Evolutionary conservation across 1,140 invertebrate genomes (phyloP), one percentile per base, ranked within the genome.

Genomic region (Homalodisca vitripennis): DNA sequence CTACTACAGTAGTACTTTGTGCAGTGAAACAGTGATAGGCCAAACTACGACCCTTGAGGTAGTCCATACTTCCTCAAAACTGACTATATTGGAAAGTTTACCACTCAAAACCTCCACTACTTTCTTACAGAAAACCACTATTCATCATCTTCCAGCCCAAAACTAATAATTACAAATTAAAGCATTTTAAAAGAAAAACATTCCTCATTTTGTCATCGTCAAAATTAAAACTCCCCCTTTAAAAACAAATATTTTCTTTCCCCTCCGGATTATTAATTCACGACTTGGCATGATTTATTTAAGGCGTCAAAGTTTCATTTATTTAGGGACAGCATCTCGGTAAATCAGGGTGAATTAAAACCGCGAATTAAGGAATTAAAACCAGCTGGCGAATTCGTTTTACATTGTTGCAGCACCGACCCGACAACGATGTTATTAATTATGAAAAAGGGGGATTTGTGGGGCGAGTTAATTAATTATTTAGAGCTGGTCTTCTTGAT

Each of bases 311-410:
- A 60, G 24, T 22, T 60, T 60, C 55, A 60, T 60, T 60, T 60
- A 24, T 60, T 60, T 60, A 60, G 55, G 55, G 55, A 60, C 55
- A 60, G 22, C 55, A 30, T 60, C 55, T 60, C 55, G 14, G 55
- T 60, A 60, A 60, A 60, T 60, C 55, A 60, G 55, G 55, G 55
- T 24, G 55, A 60, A 60, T 60, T 60, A 60, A 41, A 60, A 60
- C 55, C 26, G 55, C 55, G 55, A 60, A 60, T 60, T 60, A 60
- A 60, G 55, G 55, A 60, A 60, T 60, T 60, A 60, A 60, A 60
- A 60, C 14, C 55, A 30, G 55, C 55, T 60, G 55, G 55, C 55
- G 55, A 26, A 60, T 27, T 60, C 55, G 55, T 60, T 60, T 41
- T 60, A 60, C 55, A 60, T 60, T 60, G 55, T 27, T 27, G 2